A percentile compares a stretch with the other conserved stretches of the same genome.
Evolutionary conservation across 1,140 invertebrate species (phyloP).

Genomic region (Drosophila pruinosa): DNA sequence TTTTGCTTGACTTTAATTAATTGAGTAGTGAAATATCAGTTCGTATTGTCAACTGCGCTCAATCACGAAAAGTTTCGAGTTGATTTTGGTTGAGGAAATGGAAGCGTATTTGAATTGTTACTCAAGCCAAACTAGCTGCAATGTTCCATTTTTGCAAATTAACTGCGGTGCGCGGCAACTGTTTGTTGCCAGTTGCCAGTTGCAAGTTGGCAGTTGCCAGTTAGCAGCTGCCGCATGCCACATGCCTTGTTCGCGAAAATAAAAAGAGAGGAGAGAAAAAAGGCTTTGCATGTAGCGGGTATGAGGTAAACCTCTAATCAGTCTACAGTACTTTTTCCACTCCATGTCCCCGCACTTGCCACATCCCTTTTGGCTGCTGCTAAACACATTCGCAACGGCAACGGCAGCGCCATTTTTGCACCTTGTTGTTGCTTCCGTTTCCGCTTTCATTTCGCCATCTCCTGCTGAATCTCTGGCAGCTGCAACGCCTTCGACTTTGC

Average conservation of each 20-base stretch:
- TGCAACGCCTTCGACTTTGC: not conserved
- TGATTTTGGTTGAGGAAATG: too few species aligned
- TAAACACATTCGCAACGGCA: not conserved
- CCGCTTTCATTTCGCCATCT: not conserved
- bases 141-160: slow-evolving; percentile 14
- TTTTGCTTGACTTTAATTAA: too few species aligned
- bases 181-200: not conserved
- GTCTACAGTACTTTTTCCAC: not conserved
- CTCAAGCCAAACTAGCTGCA: slow-evolving; percentile 4
- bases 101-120: too few species aligned
- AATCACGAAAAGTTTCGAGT: not conserved
- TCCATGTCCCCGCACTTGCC: not conserved
- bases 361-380: not conserved
- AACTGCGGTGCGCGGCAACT: too few species aligned
- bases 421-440: slow-evolving; percentile 32
- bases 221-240: not conserved
- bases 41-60: not conserved
- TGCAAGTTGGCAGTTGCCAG: not conserved
- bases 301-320: slow-evolving; percentile 20
- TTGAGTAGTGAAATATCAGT: too few species aligned
- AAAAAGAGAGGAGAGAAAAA: not conserved
- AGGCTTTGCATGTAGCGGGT: slow-evolving; percentile 2
- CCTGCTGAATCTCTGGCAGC: not conserved
- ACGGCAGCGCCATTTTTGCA: slow-evolving; percentile 12
- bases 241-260: not conserved